These are phyloP conservation scores for Aphrocallistes beatrix DNA, from an alignment of 37 sponge, comb jelly and placozoan species.

Conservation along the genomic window DNA sequence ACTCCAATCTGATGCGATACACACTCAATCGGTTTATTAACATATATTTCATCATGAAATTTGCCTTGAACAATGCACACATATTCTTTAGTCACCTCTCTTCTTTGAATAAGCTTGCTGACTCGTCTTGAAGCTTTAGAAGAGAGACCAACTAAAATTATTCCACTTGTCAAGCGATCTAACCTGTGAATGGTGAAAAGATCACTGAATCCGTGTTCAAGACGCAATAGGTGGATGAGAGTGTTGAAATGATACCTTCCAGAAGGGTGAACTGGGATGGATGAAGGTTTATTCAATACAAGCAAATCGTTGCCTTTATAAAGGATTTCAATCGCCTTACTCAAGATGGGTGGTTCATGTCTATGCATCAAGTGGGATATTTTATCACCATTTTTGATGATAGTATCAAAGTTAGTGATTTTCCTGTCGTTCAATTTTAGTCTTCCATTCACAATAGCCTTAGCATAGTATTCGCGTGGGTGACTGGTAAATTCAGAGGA, in stretches of 20 bases:
- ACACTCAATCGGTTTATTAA: constrained; percentile 59
- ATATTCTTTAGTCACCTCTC: constrained; percentile 57
- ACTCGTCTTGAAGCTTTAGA: background rate
- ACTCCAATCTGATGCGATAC: constrained; percentile 75
- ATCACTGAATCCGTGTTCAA: constrained; percentile 54
- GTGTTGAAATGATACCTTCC: constrained; percentile 83
- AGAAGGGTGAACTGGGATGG: constrained; percentile 93
- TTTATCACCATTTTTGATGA: constrained; percentile 57
- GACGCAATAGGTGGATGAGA: constrained; percentile 48
- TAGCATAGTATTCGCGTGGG: background rate
- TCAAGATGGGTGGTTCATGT: constrained; percentile 85
- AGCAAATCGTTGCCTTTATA: constrained; percentile 45
- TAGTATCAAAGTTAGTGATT: constrained; percentile 38
- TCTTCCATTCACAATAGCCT: background rate
- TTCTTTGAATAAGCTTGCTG: constrained; percentile 40
- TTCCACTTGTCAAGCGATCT: constrained; percentile 80
- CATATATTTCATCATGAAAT: constrained; percentile 50
- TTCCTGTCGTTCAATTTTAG: background rate
- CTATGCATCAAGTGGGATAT: constrained; percentile 63
- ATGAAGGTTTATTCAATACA: constrained; percentile 79
- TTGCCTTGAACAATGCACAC: constrained; percentile 74
- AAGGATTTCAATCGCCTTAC: constrained; percentile 40
- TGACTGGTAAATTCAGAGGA: background rate
- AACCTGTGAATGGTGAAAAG: constrained; percentile 75
- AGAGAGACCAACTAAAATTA: constrained; percentile 56